Evolutionary conservation across 1,140 invertebrate species (phyloP).

Genomic region (Colletes gigas): DNA sequence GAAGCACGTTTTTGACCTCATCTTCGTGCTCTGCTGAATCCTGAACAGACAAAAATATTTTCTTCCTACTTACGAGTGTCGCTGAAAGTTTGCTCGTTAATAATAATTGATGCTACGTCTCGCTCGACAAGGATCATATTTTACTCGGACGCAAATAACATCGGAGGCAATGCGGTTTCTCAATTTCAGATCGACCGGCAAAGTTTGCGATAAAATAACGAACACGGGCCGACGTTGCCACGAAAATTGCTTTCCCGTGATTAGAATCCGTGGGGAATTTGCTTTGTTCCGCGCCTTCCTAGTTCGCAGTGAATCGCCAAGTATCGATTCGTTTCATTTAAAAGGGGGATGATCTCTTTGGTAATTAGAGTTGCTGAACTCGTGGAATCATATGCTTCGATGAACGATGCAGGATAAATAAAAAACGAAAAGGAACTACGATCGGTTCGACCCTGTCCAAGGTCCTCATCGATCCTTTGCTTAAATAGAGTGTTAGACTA

Average conservation of each 20-base stretch:
- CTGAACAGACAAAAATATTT: conserved; percentile 8
- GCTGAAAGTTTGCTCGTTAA: neutral
- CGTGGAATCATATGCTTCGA: no score
- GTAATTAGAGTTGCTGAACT: no score
- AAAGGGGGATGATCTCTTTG: no score
- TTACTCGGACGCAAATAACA: neutral
- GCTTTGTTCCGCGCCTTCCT: neutral
- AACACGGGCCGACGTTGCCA: neutral
- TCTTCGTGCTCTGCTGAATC: neutral
- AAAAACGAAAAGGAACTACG: no score
- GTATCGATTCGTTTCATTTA: neutral
- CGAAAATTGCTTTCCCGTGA: neutral
- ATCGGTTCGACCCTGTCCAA: no score
- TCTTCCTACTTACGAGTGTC: neutral
- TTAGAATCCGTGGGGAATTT: neutral
- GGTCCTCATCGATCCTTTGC: no score
- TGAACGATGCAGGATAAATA: no score
- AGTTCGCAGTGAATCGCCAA: neutral
- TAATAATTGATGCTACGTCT: no score
- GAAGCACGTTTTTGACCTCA: conserved; percentile 28
- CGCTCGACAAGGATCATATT: neutral
- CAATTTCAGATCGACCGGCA: neutral
- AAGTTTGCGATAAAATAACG: neutral
- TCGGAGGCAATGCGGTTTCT: neutral
- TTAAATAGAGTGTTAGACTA: no score